phyloP scores from a whole-genome alignment of 1,140 invertebrate genomes.

The Drosophila bocki region DNA sequence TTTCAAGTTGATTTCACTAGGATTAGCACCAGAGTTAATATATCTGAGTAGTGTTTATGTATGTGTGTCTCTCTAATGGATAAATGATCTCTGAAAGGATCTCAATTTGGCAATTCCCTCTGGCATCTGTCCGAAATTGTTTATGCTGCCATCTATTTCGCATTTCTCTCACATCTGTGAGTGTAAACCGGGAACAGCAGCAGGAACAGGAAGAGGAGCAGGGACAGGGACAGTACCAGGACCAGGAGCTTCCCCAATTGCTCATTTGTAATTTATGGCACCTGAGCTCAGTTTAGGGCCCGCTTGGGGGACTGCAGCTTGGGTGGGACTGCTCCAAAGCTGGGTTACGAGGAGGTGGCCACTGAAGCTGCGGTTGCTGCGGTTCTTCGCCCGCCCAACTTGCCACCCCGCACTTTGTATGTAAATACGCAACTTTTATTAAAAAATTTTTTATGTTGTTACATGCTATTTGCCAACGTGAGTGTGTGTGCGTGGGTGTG shows the following conservation, averaged over 20 bases:
- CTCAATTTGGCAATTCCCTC: constrained; percentile 31
- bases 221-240: constrained; percentile 3
- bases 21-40: constrained; percentile 1
- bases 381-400: constrained; percentile 30
- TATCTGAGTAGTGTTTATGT: not conserved
- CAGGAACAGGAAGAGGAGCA: not conserved
- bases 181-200: constrained; percentile 10
- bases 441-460: constrained; percentile 71
- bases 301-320: constrained; percentile 45
- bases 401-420: constrained; percentile 65
- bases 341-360: constrained; percentile 13
- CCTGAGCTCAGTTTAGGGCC: constrained; percentile 68
- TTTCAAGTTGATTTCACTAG: not conserved
- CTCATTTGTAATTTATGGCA: constrained; percentile 78
- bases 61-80: not conserved
- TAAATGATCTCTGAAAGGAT: constrained; percentile 34
- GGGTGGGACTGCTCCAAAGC: not conserved
- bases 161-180: constrained; percentile 31
- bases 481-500: constrained; percentile 1
- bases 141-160: constrained; percentile 50
- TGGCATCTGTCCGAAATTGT: constrained; percentile 37
- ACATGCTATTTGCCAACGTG: constrained; percentile 36
- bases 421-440: constrained; percentile 80
- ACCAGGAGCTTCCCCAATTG: constrained; percentile 53
- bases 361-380: constrained; percentile 59